Conservation (phyloP, 2,888 invertebrate species). For the Alcis repandata region DNA sequence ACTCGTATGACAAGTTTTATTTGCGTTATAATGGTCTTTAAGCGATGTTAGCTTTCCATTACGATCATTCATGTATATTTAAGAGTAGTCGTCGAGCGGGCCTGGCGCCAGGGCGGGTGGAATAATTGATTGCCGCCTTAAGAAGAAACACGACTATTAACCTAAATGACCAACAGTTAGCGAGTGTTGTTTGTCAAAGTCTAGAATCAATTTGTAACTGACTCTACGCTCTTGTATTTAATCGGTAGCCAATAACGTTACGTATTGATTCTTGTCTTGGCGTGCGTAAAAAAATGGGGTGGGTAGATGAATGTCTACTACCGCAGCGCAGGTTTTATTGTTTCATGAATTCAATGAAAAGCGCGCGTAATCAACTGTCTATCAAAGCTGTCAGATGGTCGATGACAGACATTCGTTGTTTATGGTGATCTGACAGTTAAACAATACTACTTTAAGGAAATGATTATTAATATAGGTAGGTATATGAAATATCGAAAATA, state of each 20-base stretch:
- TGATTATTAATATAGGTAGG: too few relatives aligned
- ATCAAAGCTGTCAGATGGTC: background rate
- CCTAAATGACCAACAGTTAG: constrained; percentile 20
- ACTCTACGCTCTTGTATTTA: constrained; percentile 9
- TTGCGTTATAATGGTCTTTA: too few relatives aligned
- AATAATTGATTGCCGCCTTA: constrained; percentile 13
- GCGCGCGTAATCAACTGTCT: background rate
- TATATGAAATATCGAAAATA: too few relatives aligned
- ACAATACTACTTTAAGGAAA: too few relatives aligned
- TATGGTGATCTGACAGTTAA: too few relatives aligned
- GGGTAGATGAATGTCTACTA: too few relatives aligned
- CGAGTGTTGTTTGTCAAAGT: constrained; percentile 23
- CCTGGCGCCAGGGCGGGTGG: background rate
- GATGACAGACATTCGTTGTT: too few relatives aligned
- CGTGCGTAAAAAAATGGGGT: too few relatives aligned
- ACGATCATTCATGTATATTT: constrained; percentile 2
- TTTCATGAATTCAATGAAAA: background rate
- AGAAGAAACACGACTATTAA: constrained; percentile 27
- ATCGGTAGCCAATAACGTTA: background rate
- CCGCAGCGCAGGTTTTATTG: background rate
- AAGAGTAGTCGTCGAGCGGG: background rate
- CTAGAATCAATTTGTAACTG: constrained; percentile 37
- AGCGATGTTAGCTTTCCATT: too few relatives aligned
- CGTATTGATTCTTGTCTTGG: too few relatives aligned
- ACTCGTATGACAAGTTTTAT: too few relatives aligned